Percentiles rank a stretch among this genome's conserved stretches.
Conservation (phyloP, 37 sponge, comb jelly and placozoan species). For the Mnemiopsis leidyi region DNA sequence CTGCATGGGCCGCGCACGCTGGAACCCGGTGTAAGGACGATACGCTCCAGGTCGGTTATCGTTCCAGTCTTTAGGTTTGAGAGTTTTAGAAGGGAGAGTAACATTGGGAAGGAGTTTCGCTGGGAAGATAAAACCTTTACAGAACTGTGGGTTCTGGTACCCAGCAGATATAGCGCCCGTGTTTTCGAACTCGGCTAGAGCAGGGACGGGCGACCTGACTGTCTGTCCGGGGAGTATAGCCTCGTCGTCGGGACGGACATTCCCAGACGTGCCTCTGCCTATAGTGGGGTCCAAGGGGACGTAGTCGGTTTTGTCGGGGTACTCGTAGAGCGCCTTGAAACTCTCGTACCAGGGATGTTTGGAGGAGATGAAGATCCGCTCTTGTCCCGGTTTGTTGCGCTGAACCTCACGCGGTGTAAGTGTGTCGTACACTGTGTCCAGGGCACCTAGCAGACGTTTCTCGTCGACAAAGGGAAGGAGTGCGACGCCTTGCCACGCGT, state of each 20-base stretch:
- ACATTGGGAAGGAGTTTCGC: conserved; percentile 71
- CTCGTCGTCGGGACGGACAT: conserved; percentile 51
- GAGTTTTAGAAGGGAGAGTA: neutral
- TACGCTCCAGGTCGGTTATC: conserved; percentile 25
- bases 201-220: conserved; percentile 14
- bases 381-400: conserved; percentile 66
- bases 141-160: conserved; percentile 77
- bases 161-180: conserved; percentile 47
- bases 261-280: conserved; percentile 27
- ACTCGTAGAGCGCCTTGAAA: conserved; percentile 64
- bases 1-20: conserved; percentile 61
- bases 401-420: conserved; percentile 72
- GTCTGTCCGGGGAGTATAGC: neutral
- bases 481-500: conserved; percentile 98
- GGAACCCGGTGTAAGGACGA: conserved; percentile 58
- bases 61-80: conserved; percentile 61
- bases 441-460: conserved; percentile 76
- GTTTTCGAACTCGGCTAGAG: conserved; percentile 28
- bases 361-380: conserved; percentile 65
- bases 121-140: conserved; percentile 72
- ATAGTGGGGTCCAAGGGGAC: conserved; percentile 26
- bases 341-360: conserved; percentile 67
- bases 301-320: conserved; percentile 47
- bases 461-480: conserved; percentile 98
- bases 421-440: conserved; percentile 77